These are phyloP conservation scores for Sarcophaga caerulescens DNA, from an alignment of 2,888 invertebrate species.

Conservation along the genomic window DNA sequence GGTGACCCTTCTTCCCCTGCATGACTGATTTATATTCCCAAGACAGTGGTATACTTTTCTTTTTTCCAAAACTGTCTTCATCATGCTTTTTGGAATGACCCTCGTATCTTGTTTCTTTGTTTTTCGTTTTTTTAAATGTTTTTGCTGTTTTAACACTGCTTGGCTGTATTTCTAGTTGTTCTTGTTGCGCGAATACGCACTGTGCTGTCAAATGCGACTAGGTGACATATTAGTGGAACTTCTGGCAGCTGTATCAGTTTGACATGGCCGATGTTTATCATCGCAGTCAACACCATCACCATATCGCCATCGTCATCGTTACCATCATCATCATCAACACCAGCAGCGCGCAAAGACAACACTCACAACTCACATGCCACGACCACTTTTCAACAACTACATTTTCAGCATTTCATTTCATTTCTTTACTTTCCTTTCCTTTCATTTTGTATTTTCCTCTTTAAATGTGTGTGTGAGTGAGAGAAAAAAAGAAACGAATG, in stretches of 20 bases:
- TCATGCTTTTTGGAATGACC: not conserved
- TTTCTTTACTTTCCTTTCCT: too few relatives aligned
- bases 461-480: not conserved
- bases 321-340: not conserved
- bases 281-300: slow-evolving; percentile 19
- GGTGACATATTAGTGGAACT: slow-evolving; percentile 44
- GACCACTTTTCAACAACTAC: not conserved
- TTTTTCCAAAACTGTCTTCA: not conserved
- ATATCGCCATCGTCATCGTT: not conserved
- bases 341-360: not conserved
- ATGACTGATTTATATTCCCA: too few relatives aligned
- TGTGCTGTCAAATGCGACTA: slow-evolving; percentile 37
- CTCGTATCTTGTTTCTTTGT: not conserved
- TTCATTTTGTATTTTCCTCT: not conserved
- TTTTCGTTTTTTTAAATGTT: slow-evolving; percentile 3
- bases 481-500: not conserved
- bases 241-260: slow-evolving; percentile 42
- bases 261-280: slow-evolving; percentile 43
- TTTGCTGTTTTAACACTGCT: not conserved
- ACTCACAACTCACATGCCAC: not conserved
- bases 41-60: too few relatives aligned
- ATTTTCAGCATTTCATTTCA: not conserved
- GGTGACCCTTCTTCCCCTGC: too few relatives aligned
- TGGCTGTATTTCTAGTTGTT: not conserved
- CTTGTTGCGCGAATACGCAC: not conserved